Percentiles rank a stretch among this genome's conserved stretches.
Conservation (phyloP, 2,888 invertebrate genomes). For the Macrophya annulata region DNA sequence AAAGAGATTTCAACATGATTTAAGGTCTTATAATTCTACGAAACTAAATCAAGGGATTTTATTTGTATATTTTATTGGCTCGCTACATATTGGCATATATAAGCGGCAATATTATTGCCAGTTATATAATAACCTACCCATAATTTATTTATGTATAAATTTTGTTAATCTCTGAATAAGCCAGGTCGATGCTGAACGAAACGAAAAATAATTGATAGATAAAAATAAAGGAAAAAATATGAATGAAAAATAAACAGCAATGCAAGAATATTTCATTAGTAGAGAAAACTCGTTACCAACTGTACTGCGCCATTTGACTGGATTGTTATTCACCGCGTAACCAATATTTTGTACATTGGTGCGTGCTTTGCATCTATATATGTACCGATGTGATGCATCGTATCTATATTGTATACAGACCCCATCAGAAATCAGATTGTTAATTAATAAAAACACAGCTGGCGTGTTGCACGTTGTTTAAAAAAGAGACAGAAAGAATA, state of each 20-base stretch:
- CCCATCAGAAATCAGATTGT: slow-evolving; percentile 10
- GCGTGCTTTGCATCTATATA: not conserved
- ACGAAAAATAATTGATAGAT: not conserved
- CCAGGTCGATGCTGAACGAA: not conserved
- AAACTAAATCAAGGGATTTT: slow-evolving; percentile 17
- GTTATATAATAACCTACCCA: not conserved
- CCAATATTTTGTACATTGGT: slow-evolving; percentile 15
- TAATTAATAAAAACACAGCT: slow-evolving; percentile 6
- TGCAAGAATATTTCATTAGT: slow-evolving; percentile 30
- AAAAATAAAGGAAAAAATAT: not conserved
- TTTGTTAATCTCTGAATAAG: not conserved
- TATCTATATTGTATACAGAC: not conserved
- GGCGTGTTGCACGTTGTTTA: slow-evolving; percentile 4
- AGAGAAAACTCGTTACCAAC: slow-evolving; percentile 36
- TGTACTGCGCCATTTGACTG: not conserved
- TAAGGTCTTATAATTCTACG: slow-evolving; percentile 36
- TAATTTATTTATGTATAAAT: not conserved
- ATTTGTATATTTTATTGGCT: not conserved
- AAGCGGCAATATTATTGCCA: not conserved
- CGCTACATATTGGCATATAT: not conserved
- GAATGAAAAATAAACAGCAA: not conserved
- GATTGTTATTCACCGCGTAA: slow-evolving; percentile 15
- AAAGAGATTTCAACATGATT: slow-evolving; percentile 23
- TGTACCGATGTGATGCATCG: not conserved
- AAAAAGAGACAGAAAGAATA: not conserved